These are phyloP conservation scores for Trypoxylon attenuatum DNA, from an alignment of 2,888 invertebrate species.

Conservation along the genomic window DNA sequence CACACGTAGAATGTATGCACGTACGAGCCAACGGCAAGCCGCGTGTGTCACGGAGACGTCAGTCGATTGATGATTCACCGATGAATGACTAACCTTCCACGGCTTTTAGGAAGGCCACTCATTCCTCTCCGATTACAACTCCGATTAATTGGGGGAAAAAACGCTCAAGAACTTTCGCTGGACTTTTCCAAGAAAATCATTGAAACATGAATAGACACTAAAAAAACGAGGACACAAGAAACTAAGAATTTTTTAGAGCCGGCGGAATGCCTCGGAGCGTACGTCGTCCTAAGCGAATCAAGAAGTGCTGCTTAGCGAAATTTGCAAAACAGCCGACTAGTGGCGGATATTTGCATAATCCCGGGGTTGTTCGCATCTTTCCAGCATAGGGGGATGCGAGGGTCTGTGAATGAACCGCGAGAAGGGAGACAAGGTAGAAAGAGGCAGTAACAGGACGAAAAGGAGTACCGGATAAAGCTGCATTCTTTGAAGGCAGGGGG, in stretches of 20 bases:
- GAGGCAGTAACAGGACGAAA: background rate
- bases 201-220: no score
- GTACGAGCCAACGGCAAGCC: no score
- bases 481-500: conserved; percentile 26
- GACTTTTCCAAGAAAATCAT: no score
- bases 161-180: no score
- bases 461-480: background rate
- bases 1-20: no score
- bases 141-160: no score
- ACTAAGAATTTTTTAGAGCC: background rate
- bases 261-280: no score
- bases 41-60: background rate
- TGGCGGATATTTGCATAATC: conserved; percentile 43
- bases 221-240: background rate
- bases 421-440: conserved; percentile 10
- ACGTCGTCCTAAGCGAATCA: no score
- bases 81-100: conserved; percentile 24
- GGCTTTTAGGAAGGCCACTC: no score
- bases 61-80: conserved; percentile 29
- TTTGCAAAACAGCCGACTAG: conserved; percentile 17
- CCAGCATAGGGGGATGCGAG: no score
- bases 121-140: no score
- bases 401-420: background rate
- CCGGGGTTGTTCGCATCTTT: conserved; percentile 46
- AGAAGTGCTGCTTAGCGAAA: conserved; percentile 27